Evolutionary conservation across 2,113 vertebrate genomes (phyloP), one percentile per base, ranked within the genome.

Genomic region (Thalassarche chlororhynchos): DNA sequence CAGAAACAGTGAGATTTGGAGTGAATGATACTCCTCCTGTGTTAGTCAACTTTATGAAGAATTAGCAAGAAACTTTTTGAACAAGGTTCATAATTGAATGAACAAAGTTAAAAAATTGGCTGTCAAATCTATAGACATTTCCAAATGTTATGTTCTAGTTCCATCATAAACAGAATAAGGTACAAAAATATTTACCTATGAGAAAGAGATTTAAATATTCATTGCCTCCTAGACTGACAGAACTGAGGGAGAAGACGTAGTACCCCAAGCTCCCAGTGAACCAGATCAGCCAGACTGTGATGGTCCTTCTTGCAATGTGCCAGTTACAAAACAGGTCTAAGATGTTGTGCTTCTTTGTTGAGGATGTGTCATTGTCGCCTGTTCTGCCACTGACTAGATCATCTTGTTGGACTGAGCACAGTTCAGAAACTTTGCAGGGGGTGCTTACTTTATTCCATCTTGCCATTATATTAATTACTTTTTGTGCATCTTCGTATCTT

Each of bases 191-290:
- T 96, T 98, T 98, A 99, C 99, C 99, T 97, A 98, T 98, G 42
- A 99, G 98, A 96, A 99, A 99, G 90, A 99, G 98, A 96, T 99
- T 99, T 87, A 99, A 81, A 84, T 99, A 99, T 96, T 99, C 99
- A 96, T 99, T 99, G 94, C 99, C 99, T 94, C 99, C 99, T 24
- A 99, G 98, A 96, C 97, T 99, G 96, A 99, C 98, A 44, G 99
- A 99, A 91, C 99, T 99, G 97, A 99, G 96, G 88, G 99, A 99
- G 95, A 99, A 99, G 42, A 99, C 98, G 10, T 99, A 99, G 97
- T 99, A 99, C 64, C 99, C 99, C 90, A 99, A 98, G 93, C 99
- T 99, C 86, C 98, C 99, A 7, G 99, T 99, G 96, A 99, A 99
- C 99, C 99, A 99, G 94, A 99, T 98, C 78, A 99, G 98, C 99